Evolutionary conservation across 2,113 vertebrate species (phyloP), one percentile per base, ranked within the genome.

Genomic region (Aegypius monachus): DNA sequence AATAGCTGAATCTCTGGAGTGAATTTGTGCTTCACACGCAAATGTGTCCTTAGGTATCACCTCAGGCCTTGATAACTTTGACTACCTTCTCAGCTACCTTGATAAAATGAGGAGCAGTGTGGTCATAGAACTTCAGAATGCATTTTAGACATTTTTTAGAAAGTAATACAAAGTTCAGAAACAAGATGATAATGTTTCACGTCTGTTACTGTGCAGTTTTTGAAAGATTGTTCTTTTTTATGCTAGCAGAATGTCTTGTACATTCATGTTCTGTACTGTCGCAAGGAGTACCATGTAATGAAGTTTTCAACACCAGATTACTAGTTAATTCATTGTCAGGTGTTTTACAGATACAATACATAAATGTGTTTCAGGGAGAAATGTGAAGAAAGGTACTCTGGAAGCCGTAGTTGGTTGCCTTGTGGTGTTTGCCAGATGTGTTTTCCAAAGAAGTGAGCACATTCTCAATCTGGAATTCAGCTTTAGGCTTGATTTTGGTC

Each of bases 201-300:
- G 0, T 66, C 63, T 86, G n/a, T 58, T 91, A 58, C 32, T 67
- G 18, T 59, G 40, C 62, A 67, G 61, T 52, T 55, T 91, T 78
- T 34, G 38, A 77, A 26, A 63, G 59, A 32, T 17, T 45, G 11
- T 38, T 36, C 18, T 21, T 65, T 61, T 86, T 67, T 62, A 48
- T 70, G 42, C 23, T 92, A 23, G 2, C 12, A 21, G 25, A 58
- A 0, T 58, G 11, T 77, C 59, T 88, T 63, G 32, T 52, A 56
- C 1, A 1, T 62, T 18, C 2, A 0, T 4, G 32, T 78, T 86
- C 56, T 59, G 22, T 32, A 38, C 0, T 0, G 9, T 71, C 7
- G 3, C 4, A 9, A 70, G 56, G 34, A 68, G 26, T 61, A 48
- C 56, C 10, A 6, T 3, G 6, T 66, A 78, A 67, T 50, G 56